Evolutionary conservation across 37 sponge, comb jelly and placozoan genomes (phyloP).

Genomic region (Mnemiopsis leidyi): DNA sequence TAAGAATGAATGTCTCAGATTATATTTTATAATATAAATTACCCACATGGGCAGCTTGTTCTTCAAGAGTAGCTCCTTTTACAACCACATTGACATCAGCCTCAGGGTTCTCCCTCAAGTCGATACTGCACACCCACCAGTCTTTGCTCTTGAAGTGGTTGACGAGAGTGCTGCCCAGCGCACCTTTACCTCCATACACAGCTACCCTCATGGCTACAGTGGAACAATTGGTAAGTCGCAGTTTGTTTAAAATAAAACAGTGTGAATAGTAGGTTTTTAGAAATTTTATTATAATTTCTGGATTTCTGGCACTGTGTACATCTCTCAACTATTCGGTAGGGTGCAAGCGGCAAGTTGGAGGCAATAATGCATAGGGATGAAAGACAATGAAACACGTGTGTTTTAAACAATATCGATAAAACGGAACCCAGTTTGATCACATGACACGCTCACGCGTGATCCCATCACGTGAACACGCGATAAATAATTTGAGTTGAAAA

Average conservation of each 20-base stretch:
- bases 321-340: no score
- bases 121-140: conserved; percentile 73
- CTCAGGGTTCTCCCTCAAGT: conserved; percentile 78
- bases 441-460: not conserved
- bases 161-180: conserved; percentile 84
- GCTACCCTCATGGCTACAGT: conserved; percentile 75
- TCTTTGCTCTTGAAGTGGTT: conserved; percentile 77
- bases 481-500: not conserved
- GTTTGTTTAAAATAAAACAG: no score
- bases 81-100: conserved; percentile 85
- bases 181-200: conserved; percentile 96
- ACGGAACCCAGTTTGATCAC: not conserved
- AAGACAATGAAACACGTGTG: not conserved
- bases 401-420: not conserved
- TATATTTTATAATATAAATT: no score
- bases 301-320: no score
- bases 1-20: no score
- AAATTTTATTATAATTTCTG: no score
- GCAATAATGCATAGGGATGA: no score
- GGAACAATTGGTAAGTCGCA: no score
- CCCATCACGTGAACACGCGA: not conserved
- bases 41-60: not conserved
- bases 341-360: no score
- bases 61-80: not conserved
- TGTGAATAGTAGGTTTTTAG: no score